Evolutionary conservation across 1,140 invertebrate genomes (phyloP).

Genomic region (Dryas iulia): DNA sequence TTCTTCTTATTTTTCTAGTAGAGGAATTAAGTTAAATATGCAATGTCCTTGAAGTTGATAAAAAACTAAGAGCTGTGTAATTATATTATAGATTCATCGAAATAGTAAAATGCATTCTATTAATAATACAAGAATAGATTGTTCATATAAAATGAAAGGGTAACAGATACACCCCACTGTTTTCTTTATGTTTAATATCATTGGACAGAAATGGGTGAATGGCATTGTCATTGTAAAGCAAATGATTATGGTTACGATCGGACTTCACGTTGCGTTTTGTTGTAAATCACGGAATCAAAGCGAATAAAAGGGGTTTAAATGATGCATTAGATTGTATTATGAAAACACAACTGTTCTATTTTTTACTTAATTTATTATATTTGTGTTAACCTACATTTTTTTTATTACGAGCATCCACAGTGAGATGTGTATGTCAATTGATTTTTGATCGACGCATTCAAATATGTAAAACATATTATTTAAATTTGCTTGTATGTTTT

Average conservation of each 20-base stretch:
- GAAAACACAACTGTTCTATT: not conserved
- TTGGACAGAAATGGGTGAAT: constrained; percentile 66
- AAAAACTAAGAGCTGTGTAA: no score
- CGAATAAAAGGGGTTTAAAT: constrained; percentile 35
- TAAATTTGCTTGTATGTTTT: no score
- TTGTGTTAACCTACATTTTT: no score
- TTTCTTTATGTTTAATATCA: constrained; percentile 72
- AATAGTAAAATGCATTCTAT: not conserved
- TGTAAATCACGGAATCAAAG: constrained; percentile 43
- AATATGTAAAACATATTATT: no score
- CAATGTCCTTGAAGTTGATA: no score
- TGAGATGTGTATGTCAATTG: no score
- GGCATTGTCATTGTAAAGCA: constrained; percentile 59
- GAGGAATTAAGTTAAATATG: no score
- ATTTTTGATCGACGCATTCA: no score
- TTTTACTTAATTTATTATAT: not conserved
- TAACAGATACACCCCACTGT: constrained; percentile 71
- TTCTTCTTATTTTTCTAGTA: no score
- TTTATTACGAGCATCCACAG: no score
- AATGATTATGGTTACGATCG: constrained; percentile 69
- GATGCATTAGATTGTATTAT: constrained; percentile 1
- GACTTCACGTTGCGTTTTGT: constrained; percentile 63
- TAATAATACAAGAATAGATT: constrained; percentile 23
- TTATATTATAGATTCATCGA: no score
- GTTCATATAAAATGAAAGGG: constrained; percentile 63